These are phyloP conservation scores for Trematomus loennbergii DNA, from an alignment of 2,113 vertebrate species.

Conservation along the genomic window DNA sequence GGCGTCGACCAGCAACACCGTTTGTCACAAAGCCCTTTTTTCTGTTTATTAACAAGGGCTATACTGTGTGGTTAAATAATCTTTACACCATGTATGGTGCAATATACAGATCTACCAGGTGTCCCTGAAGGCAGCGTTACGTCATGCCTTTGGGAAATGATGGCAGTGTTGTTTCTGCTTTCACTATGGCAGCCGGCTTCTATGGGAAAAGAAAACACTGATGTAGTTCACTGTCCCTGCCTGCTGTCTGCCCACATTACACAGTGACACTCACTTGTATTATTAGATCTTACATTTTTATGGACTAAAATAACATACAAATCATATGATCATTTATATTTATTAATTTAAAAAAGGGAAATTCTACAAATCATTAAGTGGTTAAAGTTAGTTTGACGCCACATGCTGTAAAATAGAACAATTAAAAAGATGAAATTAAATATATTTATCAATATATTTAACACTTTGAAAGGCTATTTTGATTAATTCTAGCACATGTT, in stretches of 20 bases:
- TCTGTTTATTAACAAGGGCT: not conserved
- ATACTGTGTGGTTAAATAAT: fast-evolving
- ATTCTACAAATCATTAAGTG: not conserved
- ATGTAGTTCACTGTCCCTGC: not conserved
- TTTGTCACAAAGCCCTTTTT: not conserved
- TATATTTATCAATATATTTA: not conserved
- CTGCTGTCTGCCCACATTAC: no score
- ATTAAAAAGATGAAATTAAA: not conserved
- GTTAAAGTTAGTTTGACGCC: not conserved
- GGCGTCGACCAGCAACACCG: not conserved
- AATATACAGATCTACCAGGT: not conserved
- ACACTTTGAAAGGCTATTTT: not conserved
- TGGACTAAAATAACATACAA: not conserved
- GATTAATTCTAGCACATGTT: no score
- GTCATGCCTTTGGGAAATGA: constrained; percentile 63
- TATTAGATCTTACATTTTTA: not conserved
- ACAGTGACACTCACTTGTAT: no score
- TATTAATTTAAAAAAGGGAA: not conserved
- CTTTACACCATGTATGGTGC: not conserved
- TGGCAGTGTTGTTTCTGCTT: constrained; percentile 34
- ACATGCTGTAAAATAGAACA: not conserved
- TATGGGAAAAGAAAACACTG: constrained; percentile 38
- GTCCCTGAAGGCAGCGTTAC: constrained; percentile 65
- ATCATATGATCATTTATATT: not conserved
- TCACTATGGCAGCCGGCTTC: constrained; percentile 60